phyloP scores from a whole-genome alignment of 1,140 invertebrate genomes.

The Leucophenga varia region DNA sequence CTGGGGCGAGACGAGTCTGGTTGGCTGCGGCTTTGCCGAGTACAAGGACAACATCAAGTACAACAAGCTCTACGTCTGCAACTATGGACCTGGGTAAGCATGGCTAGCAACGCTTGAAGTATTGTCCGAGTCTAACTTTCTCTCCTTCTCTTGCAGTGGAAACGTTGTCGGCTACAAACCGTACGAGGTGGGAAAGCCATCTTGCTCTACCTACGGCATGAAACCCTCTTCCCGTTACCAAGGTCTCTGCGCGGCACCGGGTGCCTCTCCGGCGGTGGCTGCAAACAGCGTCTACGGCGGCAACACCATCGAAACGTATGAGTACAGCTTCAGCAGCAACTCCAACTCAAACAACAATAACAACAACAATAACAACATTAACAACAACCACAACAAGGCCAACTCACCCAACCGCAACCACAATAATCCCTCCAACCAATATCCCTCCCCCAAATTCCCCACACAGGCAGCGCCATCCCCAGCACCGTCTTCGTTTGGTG shows the following conservation, averaged over 20 bases:
- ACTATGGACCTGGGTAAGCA: constrained; percentile 79
- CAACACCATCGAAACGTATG: neutral
- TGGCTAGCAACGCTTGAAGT: too few relatives aligned
- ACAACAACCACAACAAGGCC: neutral
- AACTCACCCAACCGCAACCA: too few relatives aligned
- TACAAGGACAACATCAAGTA: constrained; percentile 69
- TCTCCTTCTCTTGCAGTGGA: constrained; percentile 60
- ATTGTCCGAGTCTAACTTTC: too few relatives aligned
- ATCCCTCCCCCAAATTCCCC: too few relatives aligned
- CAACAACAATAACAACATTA: neutral
- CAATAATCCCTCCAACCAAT: too few relatives aligned
- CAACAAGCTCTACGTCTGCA: constrained; percentile 79
- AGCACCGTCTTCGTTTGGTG: too few relatives aligned
- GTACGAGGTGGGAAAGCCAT: constrained; percentile 68
- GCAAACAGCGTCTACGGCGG: neutral
- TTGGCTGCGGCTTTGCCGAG: constrained; percentile 77
- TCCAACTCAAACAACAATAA: neutral
- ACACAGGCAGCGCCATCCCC: too few relatives aligned
- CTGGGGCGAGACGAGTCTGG: constrained; percentile 70
- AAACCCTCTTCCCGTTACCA: constrained; percentile 67
- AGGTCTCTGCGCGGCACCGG: constrained; percentile 63
- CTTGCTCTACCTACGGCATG: constrained; percentile 66
- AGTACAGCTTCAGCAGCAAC: neutral
- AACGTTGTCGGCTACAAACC: constrained; percentile 70
- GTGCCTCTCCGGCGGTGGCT: neutral